phyloP scores from a whole-genome alignment of 2,888 invertebrate species.

The Rotaria socialis region DNA sequence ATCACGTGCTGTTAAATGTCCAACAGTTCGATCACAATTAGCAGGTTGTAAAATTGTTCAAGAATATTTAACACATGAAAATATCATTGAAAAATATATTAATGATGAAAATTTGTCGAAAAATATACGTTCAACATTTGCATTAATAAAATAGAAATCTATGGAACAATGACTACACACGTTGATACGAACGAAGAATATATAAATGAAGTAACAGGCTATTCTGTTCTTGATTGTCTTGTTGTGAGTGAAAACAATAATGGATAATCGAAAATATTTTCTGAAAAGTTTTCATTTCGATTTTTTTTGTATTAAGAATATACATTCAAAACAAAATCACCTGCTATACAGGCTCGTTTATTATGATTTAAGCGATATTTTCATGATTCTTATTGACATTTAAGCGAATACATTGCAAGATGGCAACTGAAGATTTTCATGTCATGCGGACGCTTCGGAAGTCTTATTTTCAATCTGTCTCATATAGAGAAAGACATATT shows the following conservation, averaged over 20 bases:
- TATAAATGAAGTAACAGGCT: slow-evolving; percentile 42
- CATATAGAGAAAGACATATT: too few relatives aligned
- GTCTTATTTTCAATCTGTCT: too few relatives aligned
- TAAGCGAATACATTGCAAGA: too few relatives aligned
- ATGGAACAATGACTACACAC: slow-evolving; percentile 66
- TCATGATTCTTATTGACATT: too few relatives aligned
- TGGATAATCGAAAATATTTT: background rate
- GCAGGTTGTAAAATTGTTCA: slow-evolving; percentile 44
- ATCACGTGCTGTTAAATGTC: slow-evolving; percentile 42
- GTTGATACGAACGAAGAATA: slow-evolving; percentile 42
- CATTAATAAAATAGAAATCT: slow-evolving; percentile 90
- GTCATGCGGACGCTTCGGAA: too few relatives aligned
- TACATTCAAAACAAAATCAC: too few relatives aligned
- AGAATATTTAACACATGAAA: slow-evolving; percentile 37
- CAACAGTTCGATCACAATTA: slow-evolving; percentile 36
- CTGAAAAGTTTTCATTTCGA: too few relatives aligned
- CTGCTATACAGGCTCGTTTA: too few relatives aligned
- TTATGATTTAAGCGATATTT: too few relatives aligned
- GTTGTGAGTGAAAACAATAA: background rate
- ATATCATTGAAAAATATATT: slow-evolving; percentile 10
- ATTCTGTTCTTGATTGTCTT: slow-evolving; percentile 39
- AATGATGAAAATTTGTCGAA: slow-evolving; percentile 8
- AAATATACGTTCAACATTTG: slow-evolving; percentile 39
- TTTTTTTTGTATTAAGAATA: too few relatives aligned
- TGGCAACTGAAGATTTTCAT: too few relatives aligned